Evolutionary conservation across 2,113 vertebrate genomes (phyloP).

Genomic region (Helogale parvula): DNA sequence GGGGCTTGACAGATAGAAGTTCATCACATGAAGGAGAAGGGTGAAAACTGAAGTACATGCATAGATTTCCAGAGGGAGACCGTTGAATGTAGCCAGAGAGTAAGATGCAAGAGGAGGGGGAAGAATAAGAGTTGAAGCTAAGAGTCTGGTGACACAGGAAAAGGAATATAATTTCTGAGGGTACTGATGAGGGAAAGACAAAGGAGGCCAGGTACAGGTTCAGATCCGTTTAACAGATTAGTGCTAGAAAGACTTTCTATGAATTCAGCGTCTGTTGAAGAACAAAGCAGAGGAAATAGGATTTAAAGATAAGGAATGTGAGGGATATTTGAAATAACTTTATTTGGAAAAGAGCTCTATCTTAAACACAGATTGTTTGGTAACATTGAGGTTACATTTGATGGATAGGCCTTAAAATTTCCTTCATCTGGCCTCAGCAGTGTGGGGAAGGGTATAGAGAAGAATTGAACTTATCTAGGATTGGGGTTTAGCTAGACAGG

Average conservation of each 20-base stretch:
- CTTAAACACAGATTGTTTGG: not conserved
- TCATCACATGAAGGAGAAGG: not conserved
- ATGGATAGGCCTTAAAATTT: not conserved
- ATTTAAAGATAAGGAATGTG: not conserved
- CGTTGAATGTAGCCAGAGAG: not conserved
- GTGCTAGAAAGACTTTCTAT: not conserved
- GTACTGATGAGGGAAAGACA: not conserved
- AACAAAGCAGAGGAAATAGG: not conserved
- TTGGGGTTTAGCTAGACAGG: not conserved
- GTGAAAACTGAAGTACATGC: not conserved
- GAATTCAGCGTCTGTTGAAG: not conserved
- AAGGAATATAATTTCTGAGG: not conserved
- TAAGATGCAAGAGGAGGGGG: not conserved
- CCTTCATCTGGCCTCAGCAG: not conserved
- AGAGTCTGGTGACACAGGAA: not conserved
- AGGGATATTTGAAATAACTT: not conserved
- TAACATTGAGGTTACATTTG: not conserved
- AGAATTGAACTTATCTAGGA: not conserved
- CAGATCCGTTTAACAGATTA: not conserved
- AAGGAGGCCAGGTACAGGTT: not conserved
- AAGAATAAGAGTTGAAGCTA: not conserved
- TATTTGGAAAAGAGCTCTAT: not conserved
- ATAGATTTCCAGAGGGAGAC: not conserved
- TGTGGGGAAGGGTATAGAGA: not conserved
- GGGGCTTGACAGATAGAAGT: not conserved